Conservation (phyloP, 2,113 vertebrate species). For the Xiphophorus hellerii region DNA sequence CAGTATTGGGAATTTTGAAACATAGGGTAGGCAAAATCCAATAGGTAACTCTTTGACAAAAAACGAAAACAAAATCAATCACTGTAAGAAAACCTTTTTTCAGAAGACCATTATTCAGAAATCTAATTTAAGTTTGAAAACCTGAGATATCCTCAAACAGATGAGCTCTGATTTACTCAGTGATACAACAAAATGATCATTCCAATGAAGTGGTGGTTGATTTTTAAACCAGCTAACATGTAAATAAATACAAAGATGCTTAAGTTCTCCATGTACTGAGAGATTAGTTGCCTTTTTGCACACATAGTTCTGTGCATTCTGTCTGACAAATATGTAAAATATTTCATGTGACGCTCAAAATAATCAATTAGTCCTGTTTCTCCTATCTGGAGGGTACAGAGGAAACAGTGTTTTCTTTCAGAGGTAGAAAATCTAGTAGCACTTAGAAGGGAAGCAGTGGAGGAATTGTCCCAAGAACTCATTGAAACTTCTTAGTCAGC, state of each 20-base stretch:
- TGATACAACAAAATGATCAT: neutral
- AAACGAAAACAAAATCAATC: constrained; percentile 12
- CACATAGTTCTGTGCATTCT: too few relatives aligned
- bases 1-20: constrained; percentile 18
- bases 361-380: too few relatives aligned
- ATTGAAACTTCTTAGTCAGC: too few relatives aligned
- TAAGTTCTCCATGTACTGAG: too few relatives aligned
- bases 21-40: constrained; percentile 12
- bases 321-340: too few relatives aligned
- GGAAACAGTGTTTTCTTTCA: too few relatives aligned
- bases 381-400: too few relatives aligned
- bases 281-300: neutral
- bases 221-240: neutral
- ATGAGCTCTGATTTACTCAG: neutral
- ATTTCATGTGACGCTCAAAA: too few relatives aligned
- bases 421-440: too few relatives aligned
- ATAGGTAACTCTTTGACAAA: constrained; percentile 16
- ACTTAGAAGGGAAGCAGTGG: too few relatives aligned
- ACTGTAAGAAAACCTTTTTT: neutral
- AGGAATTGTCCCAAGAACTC: too few relatives aligned
- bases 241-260: too few relatives aligned
- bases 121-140: neutral
- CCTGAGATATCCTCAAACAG: neutral
- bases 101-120: neutral
- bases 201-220: neutral